Percentiles rank a stretch among this genome's conserved stretches.
These are phyloP conservation scores for Corythoichthys intestinalis DNA, from an alignment of 2,113 vertebrate genomes.

Conservation along the genomic window DNA sequence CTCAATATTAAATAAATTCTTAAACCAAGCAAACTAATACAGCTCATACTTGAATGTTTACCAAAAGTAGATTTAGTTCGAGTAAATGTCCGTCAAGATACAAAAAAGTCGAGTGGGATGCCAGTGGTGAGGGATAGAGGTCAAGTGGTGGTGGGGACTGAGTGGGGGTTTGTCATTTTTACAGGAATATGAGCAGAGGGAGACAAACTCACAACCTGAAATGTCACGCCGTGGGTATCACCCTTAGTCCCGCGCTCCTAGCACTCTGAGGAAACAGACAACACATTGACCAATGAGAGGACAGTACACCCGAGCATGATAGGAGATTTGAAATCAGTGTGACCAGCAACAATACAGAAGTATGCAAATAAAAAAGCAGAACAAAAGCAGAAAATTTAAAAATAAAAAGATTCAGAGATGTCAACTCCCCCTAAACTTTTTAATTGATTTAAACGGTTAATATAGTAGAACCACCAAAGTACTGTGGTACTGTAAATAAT, in stretches of 20 bases:
- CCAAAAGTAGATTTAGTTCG: conserved; percentile 83
- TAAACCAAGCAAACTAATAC: conserved; percentile 4
- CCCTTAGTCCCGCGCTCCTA: conserved; percentile 98
- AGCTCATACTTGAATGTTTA: conserved; percentile 93
- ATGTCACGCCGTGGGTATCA: conserved; percentile 98
- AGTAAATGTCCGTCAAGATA: conserved; percentile 79
- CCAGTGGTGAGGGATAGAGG: conserved; percentile 16
- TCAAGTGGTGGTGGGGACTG: background rate
- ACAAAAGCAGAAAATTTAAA: conserved; percentile 45
- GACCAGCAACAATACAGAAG: conserved; percentile 61
- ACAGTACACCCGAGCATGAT: conserved; percentile 66
- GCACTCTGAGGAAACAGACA: conserved; percentile 99
- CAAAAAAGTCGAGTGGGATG: conserved; percentile 64
- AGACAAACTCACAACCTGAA: conserved; percentile 98
- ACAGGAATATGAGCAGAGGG: conserved; percentile 61
- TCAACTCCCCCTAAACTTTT: conserved; percentile 36
- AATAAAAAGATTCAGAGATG: conserved; percentile 60
- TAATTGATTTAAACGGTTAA: conserved; percentile 10
- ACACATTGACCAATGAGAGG: conserved; percentile 95
- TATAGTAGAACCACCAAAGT: background rate
- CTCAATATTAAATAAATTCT: background rate
- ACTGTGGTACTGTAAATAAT: no score
- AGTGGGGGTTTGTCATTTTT: background rate
- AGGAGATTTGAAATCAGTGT: conserved; percentile 62
- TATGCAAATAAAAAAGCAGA: conserved; percentile 44